Percentiles rank a stretch among this genome's conserved stretches.
Conservation (phyloP, 2,797 vertebrate species). For the Natrix natrix region DNA sequence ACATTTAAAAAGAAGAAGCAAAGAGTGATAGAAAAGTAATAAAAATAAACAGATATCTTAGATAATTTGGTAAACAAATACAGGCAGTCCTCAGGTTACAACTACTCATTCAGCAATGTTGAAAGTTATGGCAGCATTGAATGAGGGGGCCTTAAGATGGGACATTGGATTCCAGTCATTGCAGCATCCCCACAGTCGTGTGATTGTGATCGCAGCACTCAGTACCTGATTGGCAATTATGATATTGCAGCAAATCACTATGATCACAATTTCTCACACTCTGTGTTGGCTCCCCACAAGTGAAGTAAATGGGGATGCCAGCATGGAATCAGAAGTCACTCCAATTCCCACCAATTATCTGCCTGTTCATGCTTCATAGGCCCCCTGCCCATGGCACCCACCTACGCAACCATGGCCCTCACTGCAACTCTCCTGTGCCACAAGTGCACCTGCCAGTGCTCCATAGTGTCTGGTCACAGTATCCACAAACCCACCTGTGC, state of each 20-base stretch:
- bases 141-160: neutral
- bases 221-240: neutral
- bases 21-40: neutral
- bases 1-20: neutral
- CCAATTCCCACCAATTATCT: neutral
- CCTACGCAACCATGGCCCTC: neutral
- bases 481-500: neutral
- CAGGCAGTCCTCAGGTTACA: neutral
- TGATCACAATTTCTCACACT: neutral
- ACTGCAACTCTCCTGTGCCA: neutral
- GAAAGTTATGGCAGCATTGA: neutral
- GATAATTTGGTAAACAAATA: neutral
- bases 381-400: neutral
- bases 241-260: neutral
- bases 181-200: neutral
- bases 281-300: neutral
- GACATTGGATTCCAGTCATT: neutral
- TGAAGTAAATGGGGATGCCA: neutral
- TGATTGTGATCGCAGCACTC: neutral
- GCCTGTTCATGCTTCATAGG: neutral
- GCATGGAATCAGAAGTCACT: neutral
- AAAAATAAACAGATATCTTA: neutral
- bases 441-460: neutral
- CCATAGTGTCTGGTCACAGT: neutral
- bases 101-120: neutral